phyloP scores from a whole-genome alignment of 1,140 invertebrate species.

The Aphaenogaster floridana region DNA sequence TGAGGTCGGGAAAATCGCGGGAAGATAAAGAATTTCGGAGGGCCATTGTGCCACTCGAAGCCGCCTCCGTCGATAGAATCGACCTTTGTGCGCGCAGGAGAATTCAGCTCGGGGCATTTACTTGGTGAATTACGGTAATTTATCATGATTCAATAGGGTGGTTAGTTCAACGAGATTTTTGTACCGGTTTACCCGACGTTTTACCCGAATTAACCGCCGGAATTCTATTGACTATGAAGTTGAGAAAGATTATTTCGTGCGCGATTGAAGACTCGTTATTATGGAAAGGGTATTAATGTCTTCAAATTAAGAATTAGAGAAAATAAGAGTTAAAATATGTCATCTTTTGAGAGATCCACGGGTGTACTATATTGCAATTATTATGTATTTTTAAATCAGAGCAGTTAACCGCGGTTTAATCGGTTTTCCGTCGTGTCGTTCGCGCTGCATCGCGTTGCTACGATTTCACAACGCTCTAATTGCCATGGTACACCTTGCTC shows the following conservation, averaged over 20 bases:
- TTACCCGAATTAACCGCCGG: not conserved
- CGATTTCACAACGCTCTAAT: conserved; percentile 65
- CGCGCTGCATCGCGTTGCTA: conserved; percentile 10
- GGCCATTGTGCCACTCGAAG: conserved; percentile 3
- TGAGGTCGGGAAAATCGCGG: conserved; percentile 22
- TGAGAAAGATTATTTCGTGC: not conserved
- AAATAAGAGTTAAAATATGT: not conserved
- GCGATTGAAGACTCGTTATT: not conserved
- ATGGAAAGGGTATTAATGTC: not conserved
- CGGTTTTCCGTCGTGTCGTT: not conserved
- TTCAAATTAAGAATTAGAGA: not conserved
- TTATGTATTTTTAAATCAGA: conserved; percentile 40
- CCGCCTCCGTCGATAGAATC: conserved; percentile 16
- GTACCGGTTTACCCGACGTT: not conserved
- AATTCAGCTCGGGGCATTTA: conserved; percentile 30
- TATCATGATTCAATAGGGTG: conserved; percentile 10
- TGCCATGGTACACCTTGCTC: conserved; percentile 27
- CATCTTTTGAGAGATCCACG: not conserved
- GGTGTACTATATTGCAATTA: not conserved
- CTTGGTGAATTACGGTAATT: conserved; percentile 32
- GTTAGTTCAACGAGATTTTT: conserved; percentile 3
- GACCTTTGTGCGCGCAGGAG: conserved; percentile 2
- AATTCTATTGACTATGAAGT: not conserved
- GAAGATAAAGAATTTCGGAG: conserved; percentile 42
- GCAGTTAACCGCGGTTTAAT: conserved; percentile 52